Base-by-base conservation (phyloP, 30 jellyfish, hydroid and myxozoan species). In the Rhopilema esculentum region DNA sequence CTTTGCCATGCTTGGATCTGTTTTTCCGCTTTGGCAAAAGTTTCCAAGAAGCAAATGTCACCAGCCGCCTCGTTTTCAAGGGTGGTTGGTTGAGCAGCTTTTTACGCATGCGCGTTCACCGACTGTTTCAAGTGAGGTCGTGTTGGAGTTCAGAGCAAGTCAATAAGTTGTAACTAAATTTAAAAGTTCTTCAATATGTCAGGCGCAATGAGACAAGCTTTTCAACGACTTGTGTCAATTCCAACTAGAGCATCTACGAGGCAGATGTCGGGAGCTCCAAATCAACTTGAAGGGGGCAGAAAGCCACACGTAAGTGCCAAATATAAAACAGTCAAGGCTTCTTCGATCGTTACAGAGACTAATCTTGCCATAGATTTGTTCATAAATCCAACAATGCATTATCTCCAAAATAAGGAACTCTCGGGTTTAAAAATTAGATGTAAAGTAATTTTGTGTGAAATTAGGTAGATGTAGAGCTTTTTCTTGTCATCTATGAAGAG, bases 221-320 rank as follows among this genome's bases (percentile, higher is more conserved):
- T 68, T 29, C 84, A 87, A 49, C 65, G 88, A 85, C 32, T 72
- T 6, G 65, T 82, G 28, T 68, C 79, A n/a, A 69, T 74, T 21
- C 75, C 70, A 65, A 57, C 26, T 67, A 69, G 70, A 85, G 24
- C 66, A 20, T 70, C 82, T 8, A 76, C 66, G 4, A 73, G 94
- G 51, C 49, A 85, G 27, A 85, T 85, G 94, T 65, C 94, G 21
- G 28, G 48, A 2, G 92, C 48, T 16, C 67, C 82, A 71, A 52
- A 85, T 31, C 94, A 85, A 79, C 49, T 85, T 2, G 88, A 85
- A 74, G 94, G 94, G 21, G 92, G 86, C 27, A 84, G 75, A 28
- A 75, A 85, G 27, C 63, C 69, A 9, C 83, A 85, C 12, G 94
- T 85, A 74, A 73, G 94, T 85, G n/a, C n/a, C n/a, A n/a, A n/a